Percentiles rank a stretch among this genome's conserved stretches.
These are phyloP conservation scores for Eupelmus urozonus DNA, from an alignment of 2,888 invertebrate species.

Conservation along the genomic window DNA sequence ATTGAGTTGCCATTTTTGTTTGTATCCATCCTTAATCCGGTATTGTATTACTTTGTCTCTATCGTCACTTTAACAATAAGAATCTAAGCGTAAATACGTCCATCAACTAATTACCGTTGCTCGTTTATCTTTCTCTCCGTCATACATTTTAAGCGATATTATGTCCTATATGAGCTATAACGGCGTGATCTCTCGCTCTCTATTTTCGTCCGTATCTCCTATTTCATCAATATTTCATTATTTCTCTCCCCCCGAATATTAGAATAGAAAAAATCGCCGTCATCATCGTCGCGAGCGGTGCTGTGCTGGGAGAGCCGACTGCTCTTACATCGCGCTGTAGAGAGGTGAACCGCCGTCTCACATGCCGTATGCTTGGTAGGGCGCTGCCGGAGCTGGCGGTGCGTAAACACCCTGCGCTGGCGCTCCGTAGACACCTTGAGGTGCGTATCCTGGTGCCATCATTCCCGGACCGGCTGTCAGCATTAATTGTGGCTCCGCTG, in stretches of 20 bases:
- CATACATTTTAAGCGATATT: constrained; percentile 50
- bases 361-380: constrained; percentile 83
- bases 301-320: constrained; percentile 27
- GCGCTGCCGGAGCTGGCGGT: constrained; percentile 79
- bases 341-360: constrained; percentile 72
- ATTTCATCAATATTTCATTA: constrained; percentile 32
- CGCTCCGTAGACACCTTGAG: constrained; percentile 75
- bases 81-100: constrained; percentile 58
- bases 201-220: constrained; percentile 16
- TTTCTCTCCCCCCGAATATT: constrained; percentile 24
- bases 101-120: constrained; percentile 50
- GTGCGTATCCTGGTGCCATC: constrained; percentile 82
- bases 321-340: constrained; percentile 55
- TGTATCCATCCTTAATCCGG: constrained; percentile 35
- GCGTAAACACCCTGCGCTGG: constrained; percentile 75
- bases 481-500: constrained; percentile 97
- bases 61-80: constrained; percentile 55
- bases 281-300: constrained; percentile 37
- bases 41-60: constrained; percentile 38
- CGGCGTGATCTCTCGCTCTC: constrained; percentile 34
- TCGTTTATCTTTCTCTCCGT: constrained; percentile 25
- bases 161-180: constrained; percentile 51
- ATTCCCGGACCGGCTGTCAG: constrained; percentile 94
- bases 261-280: constrained; percentile 56
- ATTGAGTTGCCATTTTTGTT: constrained; percentile 47